These are phyloP conservation scores for Cataglyphis altisquamis DNA, from an alignment of 2,888 invertebrate genomes.

Conservation along the genomic window DNA sequence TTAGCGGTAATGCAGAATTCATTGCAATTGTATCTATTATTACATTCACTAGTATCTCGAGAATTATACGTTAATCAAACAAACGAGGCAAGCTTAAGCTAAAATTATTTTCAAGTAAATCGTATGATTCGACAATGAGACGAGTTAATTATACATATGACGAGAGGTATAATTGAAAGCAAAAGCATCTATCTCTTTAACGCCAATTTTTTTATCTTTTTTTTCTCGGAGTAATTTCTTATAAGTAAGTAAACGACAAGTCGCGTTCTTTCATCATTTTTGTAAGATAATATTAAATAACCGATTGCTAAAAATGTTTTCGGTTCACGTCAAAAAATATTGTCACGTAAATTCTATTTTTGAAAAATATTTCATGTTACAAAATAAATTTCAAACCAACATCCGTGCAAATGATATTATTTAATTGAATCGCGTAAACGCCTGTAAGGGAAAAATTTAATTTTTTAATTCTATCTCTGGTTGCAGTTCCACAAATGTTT, in stretches of 20 bases:
- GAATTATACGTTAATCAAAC: slow-evolving; percentile 9
- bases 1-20: slow-evolving; percentile 34
- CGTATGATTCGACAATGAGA: not conserved
- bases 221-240: not conserved
- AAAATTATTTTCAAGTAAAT: not conserved
- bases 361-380: not conserved
- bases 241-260: not conserved
- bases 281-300: not conserved
- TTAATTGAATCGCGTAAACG: slow-evolving; percentile 19
- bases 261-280: not conserved
- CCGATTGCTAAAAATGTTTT: not conserved
- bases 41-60: not conserved
- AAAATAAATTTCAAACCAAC: slow-evolving; percentile 17
- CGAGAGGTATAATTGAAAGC: not conserved
- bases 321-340: not conserved
- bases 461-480: not conserved
- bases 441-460: not conserved
- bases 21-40: slow-evolving; percentile 31
- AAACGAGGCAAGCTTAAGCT: not conserved
- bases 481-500: not conserved
- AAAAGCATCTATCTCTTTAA: not conserved
- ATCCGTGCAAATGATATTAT: slow-evolving; percentile 2
- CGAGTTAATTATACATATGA: not conserved
- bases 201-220: not conserved
- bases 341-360: not conserved